Percentiles rank a stretch among this genome's conserved stretches.
These are phyloP conservation scores for Trissoscelio sp. DNA, from an alignment of 2,888 invertebrate genomes.

Conservation along the genomic window DNA sequence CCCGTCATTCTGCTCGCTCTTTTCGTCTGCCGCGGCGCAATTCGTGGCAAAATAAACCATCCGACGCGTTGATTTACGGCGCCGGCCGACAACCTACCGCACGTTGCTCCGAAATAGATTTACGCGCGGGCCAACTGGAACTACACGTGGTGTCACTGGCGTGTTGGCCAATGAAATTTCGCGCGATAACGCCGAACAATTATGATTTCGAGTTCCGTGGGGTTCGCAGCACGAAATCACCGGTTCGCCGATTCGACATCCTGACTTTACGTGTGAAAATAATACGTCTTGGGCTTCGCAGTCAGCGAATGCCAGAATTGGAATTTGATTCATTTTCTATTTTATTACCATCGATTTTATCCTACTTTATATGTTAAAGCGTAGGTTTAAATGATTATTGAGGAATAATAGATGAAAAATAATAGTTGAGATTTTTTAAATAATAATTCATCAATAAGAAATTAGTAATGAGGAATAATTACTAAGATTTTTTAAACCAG, in stretches of 20 bases:
- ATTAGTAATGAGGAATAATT: too few species aligned
- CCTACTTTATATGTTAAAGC: too few species aligned
- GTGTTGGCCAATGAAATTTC: slow-evolving; percentile 41
- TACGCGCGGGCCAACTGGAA: slow-evolving; percentile 28
- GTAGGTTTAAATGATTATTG: too few species aligned
- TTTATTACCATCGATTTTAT: too few species aligned
- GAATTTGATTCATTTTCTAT: too few species aligned
- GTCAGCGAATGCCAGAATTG: too few species aligned
- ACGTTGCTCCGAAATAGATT: slow-evolving; percentile 78
- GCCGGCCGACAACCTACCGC: slow-evolving; percentile 80
- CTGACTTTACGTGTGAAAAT: neutral
- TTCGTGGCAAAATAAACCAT: slow-evolving; percentile 76
- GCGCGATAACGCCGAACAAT: slow-evolving; percentile 36
- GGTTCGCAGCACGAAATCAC: neutral
- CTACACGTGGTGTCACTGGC: slow-evolving; percentile 54
- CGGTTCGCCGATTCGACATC: neutral
- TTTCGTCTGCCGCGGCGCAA: slow-evolving; percentile 48
- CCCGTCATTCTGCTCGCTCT: slow-evolving; percentile 70
- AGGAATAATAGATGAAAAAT: too few species aligned
- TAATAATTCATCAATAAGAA: too few species aligned
- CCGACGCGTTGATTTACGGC: slow-evolving; percentile 80
- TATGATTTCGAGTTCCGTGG: slow-evolving; percentile 13
- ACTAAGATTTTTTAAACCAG: too few species aligned
- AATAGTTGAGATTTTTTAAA: too few species aligned
- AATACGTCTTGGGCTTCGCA: neutral